Evolutionary conservation across 2,797 vertebrate species (phyloP).

Genomic region (Esox lucius): DNA sequence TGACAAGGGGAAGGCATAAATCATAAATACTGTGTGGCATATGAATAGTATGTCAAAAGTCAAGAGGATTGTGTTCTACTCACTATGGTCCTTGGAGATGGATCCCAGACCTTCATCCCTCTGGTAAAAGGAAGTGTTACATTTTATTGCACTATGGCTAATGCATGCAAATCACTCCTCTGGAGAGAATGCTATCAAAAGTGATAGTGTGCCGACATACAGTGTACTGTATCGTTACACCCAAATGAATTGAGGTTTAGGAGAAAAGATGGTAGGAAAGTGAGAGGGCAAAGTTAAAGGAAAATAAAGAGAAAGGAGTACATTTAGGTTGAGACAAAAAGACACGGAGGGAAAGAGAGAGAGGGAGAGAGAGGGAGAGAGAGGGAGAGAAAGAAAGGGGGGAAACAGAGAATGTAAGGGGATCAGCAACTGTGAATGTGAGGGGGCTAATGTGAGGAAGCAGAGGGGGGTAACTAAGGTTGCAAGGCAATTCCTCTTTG

Average conservation of each 20-base stretch:
- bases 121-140: conserved; percentile 18
- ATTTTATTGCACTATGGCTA: conserved; percentile 9
- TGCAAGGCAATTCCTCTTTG: conserved; percentile 92
- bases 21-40: conserved; percentile 59
- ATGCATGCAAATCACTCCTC: conserved; percentile 37
- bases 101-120: neutral
- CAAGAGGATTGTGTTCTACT: neutral
- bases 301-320: conserved; percentile 13
- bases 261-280: conserved; percentile 51
- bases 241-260: conserved; percentile 33
- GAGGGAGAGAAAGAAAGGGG: conserved; percentile 45
- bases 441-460: conserved; percentile 65
- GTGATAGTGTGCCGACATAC: conserved; percentile 42
- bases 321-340: conserved; percentile 41
- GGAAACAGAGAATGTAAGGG: conserved; percentile 24
- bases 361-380: conserved; percentile 42
- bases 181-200: conserved; percentile 47
- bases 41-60: conserved; percentile 51
- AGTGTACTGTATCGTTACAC: conserved; percentile 37
- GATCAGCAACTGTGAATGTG: conserved; percentile 56
- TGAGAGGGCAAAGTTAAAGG: conserved; percentile 14
- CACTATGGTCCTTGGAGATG: neutral
- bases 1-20: conserved; percentile 58
- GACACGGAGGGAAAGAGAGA: conserved; percentile 48
- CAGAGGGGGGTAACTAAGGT: conserved; percentile 64